Conservation (phyloP, 2,113 vertebrate species). For the Ceyx cyanopectus region DNA sequence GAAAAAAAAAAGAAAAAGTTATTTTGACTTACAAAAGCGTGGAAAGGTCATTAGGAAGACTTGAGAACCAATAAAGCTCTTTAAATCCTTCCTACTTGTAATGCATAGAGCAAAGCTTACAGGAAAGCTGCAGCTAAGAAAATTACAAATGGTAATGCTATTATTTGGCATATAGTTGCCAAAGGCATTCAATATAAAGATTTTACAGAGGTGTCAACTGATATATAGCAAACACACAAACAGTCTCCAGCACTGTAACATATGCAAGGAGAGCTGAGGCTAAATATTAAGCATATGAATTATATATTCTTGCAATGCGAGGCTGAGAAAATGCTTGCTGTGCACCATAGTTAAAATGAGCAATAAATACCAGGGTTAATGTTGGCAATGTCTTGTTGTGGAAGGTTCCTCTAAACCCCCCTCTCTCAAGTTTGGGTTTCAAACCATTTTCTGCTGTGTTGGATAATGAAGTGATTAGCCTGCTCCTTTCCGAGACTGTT, state of each 20-base stretch:
- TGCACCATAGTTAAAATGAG: constrained; percentile 75
- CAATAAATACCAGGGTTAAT: constrained; percentile 78
- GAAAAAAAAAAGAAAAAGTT: constrained; percentile 21
- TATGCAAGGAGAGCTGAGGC: constrained; percentile 69
- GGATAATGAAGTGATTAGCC: constrained; percentile 70
- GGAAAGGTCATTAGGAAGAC: constrained; percentile 70
- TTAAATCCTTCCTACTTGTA: constrained; percentile 69
- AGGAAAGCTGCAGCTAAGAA: constrained; percentile 75
- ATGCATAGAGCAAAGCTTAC: constrained; percentile 69
- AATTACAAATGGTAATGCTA: constrained; percentile 79
- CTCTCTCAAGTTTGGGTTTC: constrained; percentile 63
- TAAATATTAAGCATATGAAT: constrained; percentile 81
- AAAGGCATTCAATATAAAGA: constrained; percentile 83
- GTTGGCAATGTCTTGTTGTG: constrained; percentile 59
- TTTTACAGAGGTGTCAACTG: constrained; percentile 85
- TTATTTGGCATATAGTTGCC: constrained; percentile 79
- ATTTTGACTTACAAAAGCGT: constrained; percentile 51
- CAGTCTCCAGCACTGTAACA: constrained; percentile 76
- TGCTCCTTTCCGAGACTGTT: constrained; percentile 62
- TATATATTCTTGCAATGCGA: constrained; percentile 68
- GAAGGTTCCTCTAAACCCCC: constrained; percentile 33
- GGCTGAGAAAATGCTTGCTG: constrained; percentile 74
- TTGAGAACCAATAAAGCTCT: constrained; percentile 68
- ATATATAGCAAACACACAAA: constrained; percentile 83
- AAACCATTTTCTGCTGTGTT: constrained; percentile 66